These are phyloP conservation scores for Halcyon leucocephala DNA, from an alignment of 2,797 vertebrate genomes.

Conservation along the genomic window DNA sequence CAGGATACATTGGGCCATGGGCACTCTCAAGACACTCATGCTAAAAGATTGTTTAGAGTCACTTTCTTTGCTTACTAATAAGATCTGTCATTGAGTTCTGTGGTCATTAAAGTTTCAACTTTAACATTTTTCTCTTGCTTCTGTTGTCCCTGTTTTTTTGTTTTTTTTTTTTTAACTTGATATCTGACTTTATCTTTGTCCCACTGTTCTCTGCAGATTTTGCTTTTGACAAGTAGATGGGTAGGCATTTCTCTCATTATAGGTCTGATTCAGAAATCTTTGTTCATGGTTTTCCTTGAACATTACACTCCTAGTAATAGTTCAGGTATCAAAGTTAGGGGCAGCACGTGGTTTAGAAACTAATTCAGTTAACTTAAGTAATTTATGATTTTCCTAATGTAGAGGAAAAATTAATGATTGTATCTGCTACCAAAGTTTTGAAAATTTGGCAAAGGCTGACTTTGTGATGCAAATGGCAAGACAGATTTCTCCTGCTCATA, in stretches of 20 bases:
- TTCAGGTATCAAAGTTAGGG: neutral
- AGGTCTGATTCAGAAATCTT: neutral
- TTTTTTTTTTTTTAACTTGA: neutral
- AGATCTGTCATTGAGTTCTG: neutral
- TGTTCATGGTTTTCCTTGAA: neutral
- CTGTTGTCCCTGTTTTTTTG: neutral
- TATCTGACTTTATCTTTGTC: neutral
- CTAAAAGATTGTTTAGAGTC: neutral
- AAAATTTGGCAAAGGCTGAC: neutral
- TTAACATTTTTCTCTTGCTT: neutral
- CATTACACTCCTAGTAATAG: neutral
- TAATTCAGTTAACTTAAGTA: neutral
- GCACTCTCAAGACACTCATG: neutral
- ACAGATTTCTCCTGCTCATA: neutral
- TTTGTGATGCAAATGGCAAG: neutral
- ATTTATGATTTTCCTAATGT: neutral
- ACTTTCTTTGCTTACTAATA: neutral
- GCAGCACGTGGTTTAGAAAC: neutral
- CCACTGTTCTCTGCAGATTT: neutral
- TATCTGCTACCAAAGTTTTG: neutral
- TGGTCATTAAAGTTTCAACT: neutral
- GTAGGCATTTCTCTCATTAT: neutral
- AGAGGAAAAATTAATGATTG: neutral
- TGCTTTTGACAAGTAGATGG: neutral
- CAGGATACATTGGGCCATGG: neutral